Evolutionary conservation across 2,888 invertebrate genomes (phyloP), one percentile per base, ranked within the genome.

Genomic region (Drosophila cyrtoloma): DNA sequence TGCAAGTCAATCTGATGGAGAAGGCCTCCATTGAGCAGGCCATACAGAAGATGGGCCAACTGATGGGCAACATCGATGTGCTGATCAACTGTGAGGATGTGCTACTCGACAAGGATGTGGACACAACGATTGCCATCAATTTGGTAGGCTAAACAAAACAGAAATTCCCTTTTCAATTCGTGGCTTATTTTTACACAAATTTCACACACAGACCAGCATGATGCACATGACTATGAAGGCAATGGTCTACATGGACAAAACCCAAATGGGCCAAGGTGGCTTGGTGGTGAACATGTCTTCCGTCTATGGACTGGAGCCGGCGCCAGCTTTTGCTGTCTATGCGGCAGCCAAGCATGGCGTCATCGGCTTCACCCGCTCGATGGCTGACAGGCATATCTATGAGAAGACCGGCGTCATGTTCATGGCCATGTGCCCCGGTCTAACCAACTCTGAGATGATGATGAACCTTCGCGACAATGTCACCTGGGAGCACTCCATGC

Each of bases 271-370:
- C 12, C 76, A 81, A 35, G 93, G 93, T 32, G 93, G 93, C 58
- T 71, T 93, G 53, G 92, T 93, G 28, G 80, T 92, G 5, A 93
- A 92, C 53, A 86, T 93, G 63, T 84, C 92, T 39, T 93, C 93
- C 5, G 91, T 93, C 16, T 92, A 91, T 71, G 93, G 93, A 0
- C 55, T 93, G 57, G 92, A 92, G 57, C 91, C 93, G 0, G 90
- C 92, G 32, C 91, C 92, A 50, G 89, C 92, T 10, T 89, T 93
- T 66, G 89, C 92, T 5, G 91, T 91, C 7, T 93, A 93, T 42
- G 78, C 92, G 4, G 93, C 92, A 6, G 92, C 93, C 61, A 93
- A 93, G 58, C 93, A 93, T 56, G 93, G 93, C 66, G 91, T 93
- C 10, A 65, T 93, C 7, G 93, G 93, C 51, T 93, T 93, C 70